Evolutionary conservation across 2,888 invertebrate species (phyloP).

Genomic region (Hydraecia micacea): DNA sequence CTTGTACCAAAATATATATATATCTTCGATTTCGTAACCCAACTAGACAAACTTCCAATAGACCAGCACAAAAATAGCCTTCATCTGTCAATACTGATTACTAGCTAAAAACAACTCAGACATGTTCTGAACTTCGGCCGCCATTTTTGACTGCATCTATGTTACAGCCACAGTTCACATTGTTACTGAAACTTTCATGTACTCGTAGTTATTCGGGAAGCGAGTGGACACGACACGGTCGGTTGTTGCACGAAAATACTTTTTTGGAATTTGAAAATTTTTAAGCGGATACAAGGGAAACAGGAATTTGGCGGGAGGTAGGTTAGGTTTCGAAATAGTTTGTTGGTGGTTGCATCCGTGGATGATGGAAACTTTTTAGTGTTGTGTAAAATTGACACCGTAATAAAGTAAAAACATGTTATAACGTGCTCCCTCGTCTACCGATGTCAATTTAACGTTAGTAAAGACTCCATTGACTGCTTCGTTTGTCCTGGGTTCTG

Average conservation of each 20-base stretch:
- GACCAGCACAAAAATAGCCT: conserved; percentile 36
- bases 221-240: conserved; percentile 35
- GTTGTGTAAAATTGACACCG: conserved; percentile 12
- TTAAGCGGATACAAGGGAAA: conserved; percentile 34
- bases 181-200: conserved; percentile 49
- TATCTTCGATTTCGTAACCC: background rate
- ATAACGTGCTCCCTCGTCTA: too few species aligned
- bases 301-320: conserved; percentile 26
- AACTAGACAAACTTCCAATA: conserved; percentile 14
- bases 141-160: conserved; percentile 56
- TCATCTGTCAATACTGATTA: conserved; percentile 49
- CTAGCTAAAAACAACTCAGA: conserved; percentile 29
- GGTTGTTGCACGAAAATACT: conserved; percentile 35
- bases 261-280: conserved; percentile 46
- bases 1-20: background rate
- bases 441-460: background rate
- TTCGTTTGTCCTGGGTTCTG: background rate
- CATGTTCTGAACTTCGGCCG: conserved; percentile 35
- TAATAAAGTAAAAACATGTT: background rate
- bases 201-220: conserved; percentile 33
- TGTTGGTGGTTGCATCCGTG: background rate
- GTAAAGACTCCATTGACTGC: background rate
- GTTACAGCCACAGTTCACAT: conserved; percentile 33
- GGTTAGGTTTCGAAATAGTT: conserved; percentile 25
- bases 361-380: conserved; percentile 3